Evolutionary conservation across 2,888 invertebrate species (phyloP).

Genomic region (Mesorhabditis sp.): DNA sequence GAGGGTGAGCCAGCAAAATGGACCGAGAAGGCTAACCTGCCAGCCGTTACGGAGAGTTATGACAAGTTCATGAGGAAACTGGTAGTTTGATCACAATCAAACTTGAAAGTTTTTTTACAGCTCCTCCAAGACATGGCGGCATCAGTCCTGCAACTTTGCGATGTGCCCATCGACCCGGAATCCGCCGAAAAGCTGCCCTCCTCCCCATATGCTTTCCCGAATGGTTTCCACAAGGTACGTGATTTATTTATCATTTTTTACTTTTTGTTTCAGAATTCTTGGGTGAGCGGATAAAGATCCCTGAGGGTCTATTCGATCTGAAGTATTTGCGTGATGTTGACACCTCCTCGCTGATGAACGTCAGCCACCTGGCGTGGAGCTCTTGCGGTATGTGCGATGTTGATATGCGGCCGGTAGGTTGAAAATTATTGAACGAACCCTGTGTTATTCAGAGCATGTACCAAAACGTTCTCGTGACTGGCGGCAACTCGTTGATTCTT

Average conservation of each 20-base stretch:
- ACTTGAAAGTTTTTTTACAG: slow-evolving; percentile 10
- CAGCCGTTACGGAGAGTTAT: slow-evolving; percentile 80
- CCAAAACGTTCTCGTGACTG: slow-evolving; percentile 88
- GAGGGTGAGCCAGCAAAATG: slow-evolving; percentile 84
- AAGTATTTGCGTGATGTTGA: slow-evolving; percentile 32
- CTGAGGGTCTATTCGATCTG: slow-evolving; percentile 91
- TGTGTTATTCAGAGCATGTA: slow-evolving; percentile 70
- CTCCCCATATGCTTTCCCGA: slow-evolving; percentile 94
- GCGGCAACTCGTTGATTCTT: slow-evolving; percentile 84
- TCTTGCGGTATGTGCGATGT: slow-evolving; percentile 95
- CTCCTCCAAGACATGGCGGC: slow-evolving; percentile 70
- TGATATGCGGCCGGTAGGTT: slow-evolving; percentile 81
- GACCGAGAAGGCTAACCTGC: slow-evolving; percentile 65
- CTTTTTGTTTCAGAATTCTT: slow-evolving; percentile 75
- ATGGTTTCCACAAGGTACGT: slow-evolving; percentile 74
- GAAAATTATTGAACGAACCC: not conserved
- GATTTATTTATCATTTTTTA: no score
- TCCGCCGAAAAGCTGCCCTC: slow-evolving; percentile 80
- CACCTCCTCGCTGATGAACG: slow-evolving; percentile 40
- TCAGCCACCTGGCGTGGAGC: slow-evolving; percentile 70
- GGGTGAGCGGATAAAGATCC: slow-evolving; percentile 83
- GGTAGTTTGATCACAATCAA: slow-evolving; percentile 55
- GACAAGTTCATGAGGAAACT: slow-evolving; percentile 87
- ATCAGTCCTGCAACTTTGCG: slow-evolving; percentile 77
- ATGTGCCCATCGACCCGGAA: slow-evolving; percentile 80